Evolutionary conservation across 2,113 vertebrate genomes (phyloP).

Genomic region (Leuciscus idus): DNA sequence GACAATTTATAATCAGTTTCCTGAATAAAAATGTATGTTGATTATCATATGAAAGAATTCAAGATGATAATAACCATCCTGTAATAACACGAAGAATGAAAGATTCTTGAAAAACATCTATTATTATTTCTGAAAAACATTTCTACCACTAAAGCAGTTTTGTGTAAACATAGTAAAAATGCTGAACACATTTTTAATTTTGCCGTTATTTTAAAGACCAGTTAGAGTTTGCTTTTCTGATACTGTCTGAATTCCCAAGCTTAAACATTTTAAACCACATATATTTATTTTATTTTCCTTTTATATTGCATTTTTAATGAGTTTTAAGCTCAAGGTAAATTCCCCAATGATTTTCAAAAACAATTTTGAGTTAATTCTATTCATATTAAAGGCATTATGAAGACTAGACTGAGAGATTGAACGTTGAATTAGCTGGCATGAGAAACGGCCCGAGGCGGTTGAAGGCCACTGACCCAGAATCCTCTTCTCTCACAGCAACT

Average conservation of each 20-base stretch:
- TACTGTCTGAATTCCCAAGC: neutral
- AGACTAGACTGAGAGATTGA: conserved; percentile 20
- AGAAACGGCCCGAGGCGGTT: conserved; percentile 3
- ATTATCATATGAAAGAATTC: neutral
- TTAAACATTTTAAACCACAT: neutral
- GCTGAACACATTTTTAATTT: neutral
- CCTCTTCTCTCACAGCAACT: neutral
- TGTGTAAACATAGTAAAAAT: neutral
- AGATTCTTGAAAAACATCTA: neutral
- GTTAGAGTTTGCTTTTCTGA: neutral
- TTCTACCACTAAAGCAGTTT: neutral
- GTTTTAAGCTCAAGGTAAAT: conserved; percentile 7
- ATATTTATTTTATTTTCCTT: neutral
- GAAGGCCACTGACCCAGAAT: neutral
- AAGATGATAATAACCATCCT: neutral
- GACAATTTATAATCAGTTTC: neutral
- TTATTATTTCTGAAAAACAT: too few relatives aligned
- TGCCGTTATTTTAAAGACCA: neutral
- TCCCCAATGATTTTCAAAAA: neutral
- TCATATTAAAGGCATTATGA: conserved; percentile 13
- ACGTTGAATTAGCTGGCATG: conserved; percentile 1
- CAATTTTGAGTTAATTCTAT: neutral
- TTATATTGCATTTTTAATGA: neutral
- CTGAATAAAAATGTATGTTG: neutral
- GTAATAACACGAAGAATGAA: neutral